A percentile compares a stretch with the other conserved stretches of the same genome.
Evolutionary conservation across 2,797 vertebrate genomes (phyloP).

Genomic region (Mormyrus hasselquistii): DNA sequence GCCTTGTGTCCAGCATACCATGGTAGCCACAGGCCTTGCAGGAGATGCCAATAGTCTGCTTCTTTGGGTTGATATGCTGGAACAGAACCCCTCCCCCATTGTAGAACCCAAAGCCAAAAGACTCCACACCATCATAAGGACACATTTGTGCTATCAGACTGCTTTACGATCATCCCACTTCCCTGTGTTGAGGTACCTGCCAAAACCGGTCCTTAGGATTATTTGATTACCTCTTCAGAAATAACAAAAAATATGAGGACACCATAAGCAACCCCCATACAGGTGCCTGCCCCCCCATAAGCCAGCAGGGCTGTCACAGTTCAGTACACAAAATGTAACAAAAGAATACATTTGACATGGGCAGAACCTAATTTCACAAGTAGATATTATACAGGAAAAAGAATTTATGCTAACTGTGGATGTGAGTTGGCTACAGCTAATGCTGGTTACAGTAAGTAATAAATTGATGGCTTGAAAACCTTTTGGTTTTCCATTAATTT

Average conservation of each 20-base stretch:
- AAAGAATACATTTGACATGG: background rate
- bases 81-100: constrained; percentile 24
- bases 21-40: constrained; percentile 98
- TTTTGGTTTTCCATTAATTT: background rate
- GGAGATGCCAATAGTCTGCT: constrained; percentile 97
- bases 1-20: constrained; percentile 97
- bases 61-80: constrained; percentile 97
- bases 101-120: background rate
- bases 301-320: background rate
- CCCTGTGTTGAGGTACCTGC: background rate
- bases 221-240: background rate
- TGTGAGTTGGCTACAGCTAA: background rate
- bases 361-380: background rate
- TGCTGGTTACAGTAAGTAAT: background rate
- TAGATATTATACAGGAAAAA: background rate
- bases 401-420: background rate
- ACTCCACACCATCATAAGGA: background rate
- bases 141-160: background rate
- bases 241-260: background rate
- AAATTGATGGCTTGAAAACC: background rate
- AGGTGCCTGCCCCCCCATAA: background rate
- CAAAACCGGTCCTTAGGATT: background rate
- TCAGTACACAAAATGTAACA: background rate
- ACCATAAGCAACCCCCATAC: background rate
- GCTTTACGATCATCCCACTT: background rate